phyloP scores from a whole-genome alignment of 64 coral and sea anemone genomes.

The Porites australiensis region DNA sequence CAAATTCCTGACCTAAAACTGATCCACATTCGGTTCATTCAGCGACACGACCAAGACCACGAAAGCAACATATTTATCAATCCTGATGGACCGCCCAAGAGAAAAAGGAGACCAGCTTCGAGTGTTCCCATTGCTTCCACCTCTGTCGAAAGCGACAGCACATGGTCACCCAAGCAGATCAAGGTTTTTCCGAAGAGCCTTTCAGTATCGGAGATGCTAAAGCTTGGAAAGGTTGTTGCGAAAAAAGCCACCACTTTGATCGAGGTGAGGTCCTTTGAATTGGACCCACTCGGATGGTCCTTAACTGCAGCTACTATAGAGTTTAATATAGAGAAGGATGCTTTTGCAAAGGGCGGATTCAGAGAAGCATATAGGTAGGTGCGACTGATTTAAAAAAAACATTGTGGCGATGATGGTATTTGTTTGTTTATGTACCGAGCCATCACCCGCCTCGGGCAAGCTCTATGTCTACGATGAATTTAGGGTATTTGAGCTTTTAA shows the following conservation, averaged over 20 bases:
- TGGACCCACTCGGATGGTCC: slow-evolving; percentile 51
- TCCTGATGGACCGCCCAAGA: too few species aligned
- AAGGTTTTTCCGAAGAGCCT: slow-evolving; percentile 56
- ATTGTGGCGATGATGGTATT: too few species aligned
- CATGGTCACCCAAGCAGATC: too few species aligned
- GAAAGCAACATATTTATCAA: too few species aligned
- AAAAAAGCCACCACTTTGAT: slow-evolving; percentile 29
- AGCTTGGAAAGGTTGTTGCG: slow-evolving; percentile 49
- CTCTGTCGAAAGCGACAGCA: too few species aligned
- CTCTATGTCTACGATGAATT: too few species aligned
- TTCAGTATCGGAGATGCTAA: slow-evolving; percentile 71
- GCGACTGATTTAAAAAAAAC: too few species aligned
- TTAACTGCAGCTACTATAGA: slow-evolving; percentile 52
- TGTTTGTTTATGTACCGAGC: too few species aligned
- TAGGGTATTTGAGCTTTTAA: too few species aligned
- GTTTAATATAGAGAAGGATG: slow-evolving; percentile 59
- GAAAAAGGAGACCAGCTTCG: neutral
- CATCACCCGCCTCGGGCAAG: too few species aligned
- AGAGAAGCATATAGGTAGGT: too few species aligned
- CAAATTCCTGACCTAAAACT: slow-evolving; percentile 62
- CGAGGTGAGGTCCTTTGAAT: slow-evolving; percentile 50
- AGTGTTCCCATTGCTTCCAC: neutral
- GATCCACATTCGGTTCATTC: slow-evolving; percentile 36
- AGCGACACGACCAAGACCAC: neutral
- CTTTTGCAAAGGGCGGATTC: too few species aligned